Percentiles rank a stretch among this genome's conserved stretches.
These are phyloP conservation scores for Willowsia nigromaculata DNA, from an alignment of 2,888 invertebrate species.

Conservation along the genomic window DNA sequence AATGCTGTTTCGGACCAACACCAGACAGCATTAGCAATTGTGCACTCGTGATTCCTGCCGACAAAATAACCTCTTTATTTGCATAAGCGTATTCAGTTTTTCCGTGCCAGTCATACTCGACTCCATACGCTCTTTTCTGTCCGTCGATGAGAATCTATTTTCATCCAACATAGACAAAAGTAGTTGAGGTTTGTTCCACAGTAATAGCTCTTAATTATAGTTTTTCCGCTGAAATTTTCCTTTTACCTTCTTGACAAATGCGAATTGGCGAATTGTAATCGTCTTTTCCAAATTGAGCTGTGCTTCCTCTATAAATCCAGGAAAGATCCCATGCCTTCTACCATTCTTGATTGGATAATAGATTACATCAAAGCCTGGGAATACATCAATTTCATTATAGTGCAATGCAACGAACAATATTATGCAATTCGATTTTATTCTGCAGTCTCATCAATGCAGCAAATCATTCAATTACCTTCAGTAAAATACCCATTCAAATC, in stretches of 20 bases:
- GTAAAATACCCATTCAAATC: conserved; percentile 74
- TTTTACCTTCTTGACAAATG: conserved; percentile 71
- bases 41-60: conserved; percentile 72
- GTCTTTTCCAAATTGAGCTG: conserved; percentile 53
- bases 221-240: no score
- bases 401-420: no score
- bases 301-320: conserved; percentile 69
- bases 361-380: conserved; percentile 73
- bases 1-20: conserved; percentile 68
- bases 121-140: conserved; percentile 72
- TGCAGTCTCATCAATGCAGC: neutral
- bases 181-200: no score
- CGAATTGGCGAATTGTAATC: conserved; percentile 69
- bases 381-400: no score
- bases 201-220: no score
- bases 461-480: conserved; percentile 53
- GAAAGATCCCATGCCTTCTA: conserved; percentile 63
- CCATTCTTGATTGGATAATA: conserved; percentile 75
- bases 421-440: neutral
- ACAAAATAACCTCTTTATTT: conserved; percentile 72
- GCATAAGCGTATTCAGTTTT: conserved; percentile 65
- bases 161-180: neutral
- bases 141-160: conserved; percentile 55
- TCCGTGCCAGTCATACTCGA: conserved; percentile 75
- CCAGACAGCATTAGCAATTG: conserved; percentile 74